A percentile compares a stretch with the other conserved stretches of the same genome.
These are phyloP conservation scores for Parnassius smintheus DNA, from an alignment of 2,888 invertebrate genomes.

Conservation along the genomic window DNA sequence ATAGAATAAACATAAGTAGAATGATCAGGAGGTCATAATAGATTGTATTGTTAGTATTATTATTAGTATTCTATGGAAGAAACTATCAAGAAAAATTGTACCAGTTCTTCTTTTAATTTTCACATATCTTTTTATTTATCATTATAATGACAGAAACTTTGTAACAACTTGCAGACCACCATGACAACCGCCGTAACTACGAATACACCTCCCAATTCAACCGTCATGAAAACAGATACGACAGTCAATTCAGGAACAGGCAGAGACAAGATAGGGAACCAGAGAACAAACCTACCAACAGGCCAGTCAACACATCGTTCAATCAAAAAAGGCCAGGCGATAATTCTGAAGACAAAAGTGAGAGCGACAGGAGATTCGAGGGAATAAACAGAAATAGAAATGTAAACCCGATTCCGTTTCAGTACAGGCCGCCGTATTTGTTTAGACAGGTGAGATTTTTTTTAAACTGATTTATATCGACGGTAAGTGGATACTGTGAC, in stretches of 20 bases:
- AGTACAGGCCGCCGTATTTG: slow-evolving; percentile 50
- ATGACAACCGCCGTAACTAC: slow-evolving; percentile 36
- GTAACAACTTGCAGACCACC: slow-evolving; percentile 24
- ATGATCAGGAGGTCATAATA: too few relatives aligned
- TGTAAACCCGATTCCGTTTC: slow-evolving; percentile 32
- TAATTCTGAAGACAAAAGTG: slow-evolving; percentile 1
- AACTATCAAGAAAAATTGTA: too few relatives aligned
- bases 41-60: too few relatives aligned
- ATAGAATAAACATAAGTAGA: too few relatives aligned
- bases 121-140: too few relatives aligned
- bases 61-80: too few relatives aligned
- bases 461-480: not conserved
- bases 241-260: slow-evolving; percentile 10
- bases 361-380: slow-evolving; percentile 20
- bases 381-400: slow-evolving; percentile 15
- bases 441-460: slow-evolving; percentile 49
- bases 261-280: slow-evolving; percentile 20
- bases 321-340: slow-evolving; percentile 3
- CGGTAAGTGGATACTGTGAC: too few relatives aligned
- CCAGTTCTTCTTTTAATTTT: not conserved
- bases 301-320: not conserved
- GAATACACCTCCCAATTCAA: slow-evolving; percentile 34
- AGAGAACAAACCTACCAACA: slow-evolving; percentile 12
- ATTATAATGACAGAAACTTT: not conserved
- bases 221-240: slow-evolving; percentile 18